A percentile compares a stretch with the other conserved stretches of the same genome.
phyloP scores from a whole-genome alignment of 2,888 invertebrate genomes.

The Leucophenga maculata region DNA sequence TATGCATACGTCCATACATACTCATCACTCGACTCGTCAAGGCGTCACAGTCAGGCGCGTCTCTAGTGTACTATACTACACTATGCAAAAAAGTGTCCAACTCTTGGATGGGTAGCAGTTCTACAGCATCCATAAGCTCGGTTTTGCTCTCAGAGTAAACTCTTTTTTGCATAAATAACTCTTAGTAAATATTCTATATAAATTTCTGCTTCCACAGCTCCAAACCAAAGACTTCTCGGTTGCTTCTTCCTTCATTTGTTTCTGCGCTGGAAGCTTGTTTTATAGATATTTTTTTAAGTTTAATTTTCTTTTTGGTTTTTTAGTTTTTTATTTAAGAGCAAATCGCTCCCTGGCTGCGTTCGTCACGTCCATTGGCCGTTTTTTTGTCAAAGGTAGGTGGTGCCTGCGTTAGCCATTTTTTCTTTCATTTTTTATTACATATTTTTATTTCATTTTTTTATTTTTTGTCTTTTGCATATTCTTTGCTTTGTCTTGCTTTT shows the following conservation, averaged over 20 bases:
- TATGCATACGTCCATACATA: not conserved
- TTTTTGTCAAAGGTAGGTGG: conserved; percentile 39
- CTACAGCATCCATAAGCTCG: conserved; percentile 18
- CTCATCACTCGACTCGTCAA: not conserved
- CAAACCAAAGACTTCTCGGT: not conserved
- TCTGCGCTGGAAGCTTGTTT: not conserved
- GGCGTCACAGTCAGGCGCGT: conserved; percentile 11
- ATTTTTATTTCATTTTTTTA: conserved; percentile 1
- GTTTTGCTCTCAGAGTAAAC: conserved; percentile 20
- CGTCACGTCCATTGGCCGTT: conserved; percentile 57
- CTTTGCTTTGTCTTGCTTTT: too few species aligned
- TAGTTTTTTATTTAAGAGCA: conserved; percentile 20
- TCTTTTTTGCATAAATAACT: conserved; percentile 58
- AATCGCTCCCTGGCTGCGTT: conserved; percentile 43
- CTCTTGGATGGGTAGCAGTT: not conserved
- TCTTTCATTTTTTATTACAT: conserved; percentile 6
- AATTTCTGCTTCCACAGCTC: conserved; percentile 23
- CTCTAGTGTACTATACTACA: not conserved
- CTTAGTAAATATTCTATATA: conserved; percentile 56
- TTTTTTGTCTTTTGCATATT: not conserved
- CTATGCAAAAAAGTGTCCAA: not conserved
- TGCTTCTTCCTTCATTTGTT: not conserved
- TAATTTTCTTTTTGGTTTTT: conserved; percentile 13
- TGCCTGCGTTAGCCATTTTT: conserved; percentile 29
- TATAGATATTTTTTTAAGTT: conserved; percentile 1